These are phyloP conservation scores for Zaprionus taronus DNA, from an alignment of 1,140 invertebrate genomes.

Conservation along the genomic window DNA sequence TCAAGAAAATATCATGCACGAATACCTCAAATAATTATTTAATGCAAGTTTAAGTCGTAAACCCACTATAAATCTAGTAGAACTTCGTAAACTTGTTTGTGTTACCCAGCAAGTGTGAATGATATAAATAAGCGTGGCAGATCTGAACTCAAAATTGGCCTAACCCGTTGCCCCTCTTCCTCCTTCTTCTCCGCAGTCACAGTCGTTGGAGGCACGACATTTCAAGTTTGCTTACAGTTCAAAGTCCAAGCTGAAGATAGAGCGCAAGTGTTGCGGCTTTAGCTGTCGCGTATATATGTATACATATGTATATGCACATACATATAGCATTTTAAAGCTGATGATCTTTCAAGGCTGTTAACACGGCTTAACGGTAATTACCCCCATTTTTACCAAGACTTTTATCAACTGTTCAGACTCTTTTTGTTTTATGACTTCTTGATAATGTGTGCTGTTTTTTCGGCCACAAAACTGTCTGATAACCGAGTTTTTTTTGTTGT, in stretches of 20 bases:
- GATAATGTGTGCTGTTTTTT: conserved; percentile 7
- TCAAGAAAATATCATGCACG: conserved; percentile 33
- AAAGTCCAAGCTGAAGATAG: conserved; percentile 41
- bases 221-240: conserved; percentile 43
- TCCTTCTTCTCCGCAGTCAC: background rate
- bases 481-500: conserved; percentile 37
- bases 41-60: background rate
- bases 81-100: background rate
- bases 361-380: conserved; percentile 4
- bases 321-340: conserved; percentile 7
- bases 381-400: background rate
- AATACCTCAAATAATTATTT: conserved; percentile 11
- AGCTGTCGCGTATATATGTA: background rate
- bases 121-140: conserved; percentile 14
- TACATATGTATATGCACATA: background rate
- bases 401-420: conserved; percentile 6
- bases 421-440: background rate
- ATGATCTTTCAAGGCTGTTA: conserved; percentile 32
- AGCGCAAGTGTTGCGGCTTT: background rate
- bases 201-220: conserved; percentile 18
- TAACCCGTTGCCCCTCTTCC: conserved; percentile 4
- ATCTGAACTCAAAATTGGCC: conserved; percentile 24
- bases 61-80: background rate
- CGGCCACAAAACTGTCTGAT: conserved; percentile 27
- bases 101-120: conserved; percentile 18